A percentile compares a stretch with the other conserved stretches of the same genome.
These are phyloP conservation scores for Heliothis virescens DNA, from an alignment of 1,140 invertebrate genomes.

Conservation along the genomic window DNA sequence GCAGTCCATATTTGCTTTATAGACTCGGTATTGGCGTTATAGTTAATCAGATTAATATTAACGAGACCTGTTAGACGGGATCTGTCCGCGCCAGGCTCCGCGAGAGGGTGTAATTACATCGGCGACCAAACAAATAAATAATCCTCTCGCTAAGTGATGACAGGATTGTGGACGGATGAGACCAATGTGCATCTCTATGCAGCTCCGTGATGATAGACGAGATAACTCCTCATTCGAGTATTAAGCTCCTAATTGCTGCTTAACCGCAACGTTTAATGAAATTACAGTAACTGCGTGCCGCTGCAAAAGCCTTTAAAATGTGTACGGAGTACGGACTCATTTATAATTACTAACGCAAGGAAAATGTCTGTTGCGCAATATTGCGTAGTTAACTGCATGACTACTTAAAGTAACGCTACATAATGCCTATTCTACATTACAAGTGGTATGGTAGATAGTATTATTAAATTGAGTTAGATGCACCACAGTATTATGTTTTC, in stretches of 20 bases:
- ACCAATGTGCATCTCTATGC: constrained; percentile 59
- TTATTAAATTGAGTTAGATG: background rate
- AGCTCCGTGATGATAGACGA: constrained; percentile 55
- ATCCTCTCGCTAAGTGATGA: constrained; percentile 70
- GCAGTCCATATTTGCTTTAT: constrained; percentile 38
- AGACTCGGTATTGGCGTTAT: constrained; percentile 65
- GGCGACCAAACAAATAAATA: constrained; percentile 77
- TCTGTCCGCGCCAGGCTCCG: constrained; percentile 60
- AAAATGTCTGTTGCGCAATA: constrained; percentile 38
- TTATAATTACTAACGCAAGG: constrained; percentile 41
- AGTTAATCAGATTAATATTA: constrained; percentile 80
- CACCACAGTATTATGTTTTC: background rate
- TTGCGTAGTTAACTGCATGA: constrained; percentile 2
- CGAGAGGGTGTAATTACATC: constrained; percentile 74
- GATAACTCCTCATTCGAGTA: constrained; percentile 47
- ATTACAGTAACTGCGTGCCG: constrained; percentile 36
- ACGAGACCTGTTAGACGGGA: constrained; percentile 70
- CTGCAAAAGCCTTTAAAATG: constrained; percentile 35
- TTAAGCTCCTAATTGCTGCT: constrained; percentile 56
- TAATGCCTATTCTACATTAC: constrained; percentile 9
- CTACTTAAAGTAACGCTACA: constrained; percentile 34
- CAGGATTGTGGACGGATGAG: constrained; percentile 63
- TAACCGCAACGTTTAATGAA: constrained; percentile 47
- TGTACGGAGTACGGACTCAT: constrained; percentile 20
- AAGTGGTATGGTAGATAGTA: background rate